Evolutionary conservation across 2,888 invertebrate genomes (phyloP), one percentile per base, ranked within the genome.

Genomic region (Cecidostiba fungosa): DNA sequence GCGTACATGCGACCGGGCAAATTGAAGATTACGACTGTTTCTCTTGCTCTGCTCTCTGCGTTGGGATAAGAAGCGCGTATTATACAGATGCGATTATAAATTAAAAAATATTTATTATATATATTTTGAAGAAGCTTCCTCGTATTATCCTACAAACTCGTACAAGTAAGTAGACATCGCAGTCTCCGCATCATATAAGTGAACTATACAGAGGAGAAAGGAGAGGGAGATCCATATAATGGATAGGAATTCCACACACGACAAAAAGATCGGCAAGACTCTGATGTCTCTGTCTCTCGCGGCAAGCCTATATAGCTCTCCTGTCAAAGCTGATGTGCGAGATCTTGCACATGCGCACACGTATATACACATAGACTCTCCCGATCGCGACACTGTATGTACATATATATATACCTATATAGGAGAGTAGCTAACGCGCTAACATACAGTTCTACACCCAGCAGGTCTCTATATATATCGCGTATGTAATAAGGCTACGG

Each of bases 271-370:
- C 66, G 29, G 26, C 66, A 66, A 66, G 66, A 66, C 66, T 66
- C 66, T 66, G 66, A 66, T 12, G 66, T 66, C 66, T 66, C 29
- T 66, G 26, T 66, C 12, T 72, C n/a, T 14, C 5, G 10, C 29
- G 29, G 66, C 66, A 4, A 66, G 66, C 66, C 66, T 62, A n/a
- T 19, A 12, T 50, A 59, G 54, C 54, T 59, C 66, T 19, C 19
- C 70, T 72, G 70, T 50, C 70, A 79, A 72, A 79, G 54, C 70
- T 72, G 70, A 79, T 76, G 74, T 66, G 82, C 50, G 66, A n/a
- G n/a, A 66, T 82, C 47, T 76, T 14, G n/a, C n/a, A 23, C 62
- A 66, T 59, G 66, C n/a, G n/a, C 39, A 3, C 29, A 72, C 19
- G 32, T 29, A 14, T 8, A 29, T 19, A 79, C 23, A 39, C 23